Evolutionary conservation across 2,797 vertebrate species (phyloP).

Genomic region (Coreius guichenoti): DNA sequence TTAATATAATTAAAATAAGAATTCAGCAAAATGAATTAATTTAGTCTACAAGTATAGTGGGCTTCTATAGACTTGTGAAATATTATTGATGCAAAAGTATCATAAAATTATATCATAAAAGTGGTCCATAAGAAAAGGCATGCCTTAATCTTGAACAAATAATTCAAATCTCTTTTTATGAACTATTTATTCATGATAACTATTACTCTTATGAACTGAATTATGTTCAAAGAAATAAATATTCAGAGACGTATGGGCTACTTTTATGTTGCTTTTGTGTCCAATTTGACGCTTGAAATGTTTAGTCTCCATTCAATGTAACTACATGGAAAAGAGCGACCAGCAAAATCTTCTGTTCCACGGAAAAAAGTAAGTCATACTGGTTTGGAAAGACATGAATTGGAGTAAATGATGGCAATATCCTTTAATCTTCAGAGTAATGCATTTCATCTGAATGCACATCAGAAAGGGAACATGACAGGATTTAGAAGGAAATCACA

Average conservation of each 20-base stretch:
- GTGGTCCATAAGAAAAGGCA: too few relatives aligned
- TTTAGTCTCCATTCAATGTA: neutral
- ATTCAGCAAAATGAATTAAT: neutral
- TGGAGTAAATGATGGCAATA: neutral
- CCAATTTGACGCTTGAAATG: neutral
- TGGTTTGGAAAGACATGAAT: neutral
- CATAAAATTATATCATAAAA: neutral
- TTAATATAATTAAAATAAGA: neutral
- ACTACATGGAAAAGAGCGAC: neutral
- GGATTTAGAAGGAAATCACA: conserved; percentile 3
- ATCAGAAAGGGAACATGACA: conserved; percentile 5
- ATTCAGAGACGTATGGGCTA: neutral
- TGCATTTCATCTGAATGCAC: neutral
- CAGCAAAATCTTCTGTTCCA: neutral
- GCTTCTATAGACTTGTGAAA: neutral
- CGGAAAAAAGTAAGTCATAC: neutral
- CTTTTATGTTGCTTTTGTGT: neutral
- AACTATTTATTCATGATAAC: neutral
- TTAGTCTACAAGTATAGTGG: neutral
- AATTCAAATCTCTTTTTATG: neutral
- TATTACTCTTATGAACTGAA: neutral
- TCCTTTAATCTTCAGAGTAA: conserved; percentile 3
- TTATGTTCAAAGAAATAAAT: neutral
- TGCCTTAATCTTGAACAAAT: neutral
- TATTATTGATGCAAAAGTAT: neutral